Percentiles rank a stretch among this genome's conserved stretches.
phyloP scores from a whole-genome alignment of 2,113 vertebrate genomes.

The Mastomys natalensis region DNA sequence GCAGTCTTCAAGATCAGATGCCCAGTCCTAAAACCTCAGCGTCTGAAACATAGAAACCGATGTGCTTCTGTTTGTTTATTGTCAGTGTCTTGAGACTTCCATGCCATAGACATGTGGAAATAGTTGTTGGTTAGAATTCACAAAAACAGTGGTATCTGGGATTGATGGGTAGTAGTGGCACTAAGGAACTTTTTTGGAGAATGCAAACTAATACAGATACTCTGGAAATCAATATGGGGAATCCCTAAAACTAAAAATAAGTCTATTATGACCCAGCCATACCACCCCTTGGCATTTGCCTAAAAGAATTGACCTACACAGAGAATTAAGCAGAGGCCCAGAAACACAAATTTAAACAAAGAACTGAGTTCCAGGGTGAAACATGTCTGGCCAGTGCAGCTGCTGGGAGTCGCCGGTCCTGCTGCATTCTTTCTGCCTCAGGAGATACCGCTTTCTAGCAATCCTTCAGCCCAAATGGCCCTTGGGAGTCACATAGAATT shows the following conservation, averaged over 20 bases:
- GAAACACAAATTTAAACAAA: too few species aligned
- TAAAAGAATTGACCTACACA: background rate
- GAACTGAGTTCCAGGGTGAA: too few species aligned
- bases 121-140: conserved; percentile 46
- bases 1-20: background rate
- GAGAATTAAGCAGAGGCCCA: too few species aligned
- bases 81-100: conserved; percentile 30
- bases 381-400: too few species aligned
- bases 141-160: conserved; percentile 32
- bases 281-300: background rate
- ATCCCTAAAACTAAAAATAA: background rate
- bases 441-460: too few species aligned
- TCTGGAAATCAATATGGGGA: background rate
- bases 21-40: background rate
- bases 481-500: too few species aligned
- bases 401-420: too few species aligned
- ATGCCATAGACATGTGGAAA: background rate
- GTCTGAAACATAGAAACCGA: background rate
- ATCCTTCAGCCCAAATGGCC: too few species aligned
- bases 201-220: background rate
- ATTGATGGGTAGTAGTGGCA: too few species aligned
- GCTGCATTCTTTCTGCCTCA: too few species aligned
- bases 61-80: background rate
- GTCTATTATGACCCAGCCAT: background rate
- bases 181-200: background rate